Base-by-base conservation (phyloP, 2,888 invertebrate genomes). In the Pteria penguin region DNA sequence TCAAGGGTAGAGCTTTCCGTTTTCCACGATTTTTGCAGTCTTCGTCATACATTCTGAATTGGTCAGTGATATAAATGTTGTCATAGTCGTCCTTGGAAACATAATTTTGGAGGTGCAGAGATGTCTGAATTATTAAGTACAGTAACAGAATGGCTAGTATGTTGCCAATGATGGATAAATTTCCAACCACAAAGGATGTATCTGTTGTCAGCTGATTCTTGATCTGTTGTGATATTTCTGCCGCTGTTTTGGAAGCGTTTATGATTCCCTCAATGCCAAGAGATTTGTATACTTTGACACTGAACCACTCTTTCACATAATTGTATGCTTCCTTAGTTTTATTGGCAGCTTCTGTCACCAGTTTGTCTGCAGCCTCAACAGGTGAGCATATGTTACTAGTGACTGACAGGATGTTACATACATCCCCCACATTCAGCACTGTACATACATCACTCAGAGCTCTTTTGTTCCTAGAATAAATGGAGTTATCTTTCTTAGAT, bases 21-120 rank as follows among this genome's bases (percentile, higher is more conserved):
- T 75, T 72, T n/a, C 84, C 81, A 2, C 72, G 29, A 18, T 75
- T 67, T 8, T 75, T 67, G 22, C 76, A 63, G 45, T 81, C 76
- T 32, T 78, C 67, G 57, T 89, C 89, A 14, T 86, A 61, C 14
- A 75, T 54, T 27, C 72, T 76, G 69, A 89, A 88, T 57, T 81
- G 78, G 11, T 75, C 70, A 4, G 88, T 86, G 63, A 89, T 84
- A 77, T 89, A 89, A 26, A 84, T 76, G 68, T 89, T 89, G 74
- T 89, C 88, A 63, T 84, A 89, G 2, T 84, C 84, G 65, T 88
- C 87, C 67, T 84, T 82, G 4, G 84, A 78, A 22, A 87, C 78
- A 79, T 88, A 89, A 62, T 83, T 80, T 66, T 82, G 61, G 3
- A 84, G 36, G 62, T 85, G 84, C 70, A 80, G 75, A 45, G 79